These are phyloP conservation scores for Luperina testacea DNA, from an alignment of 2,888 invertebrate species.

Conservation along the genomic window DNA sequence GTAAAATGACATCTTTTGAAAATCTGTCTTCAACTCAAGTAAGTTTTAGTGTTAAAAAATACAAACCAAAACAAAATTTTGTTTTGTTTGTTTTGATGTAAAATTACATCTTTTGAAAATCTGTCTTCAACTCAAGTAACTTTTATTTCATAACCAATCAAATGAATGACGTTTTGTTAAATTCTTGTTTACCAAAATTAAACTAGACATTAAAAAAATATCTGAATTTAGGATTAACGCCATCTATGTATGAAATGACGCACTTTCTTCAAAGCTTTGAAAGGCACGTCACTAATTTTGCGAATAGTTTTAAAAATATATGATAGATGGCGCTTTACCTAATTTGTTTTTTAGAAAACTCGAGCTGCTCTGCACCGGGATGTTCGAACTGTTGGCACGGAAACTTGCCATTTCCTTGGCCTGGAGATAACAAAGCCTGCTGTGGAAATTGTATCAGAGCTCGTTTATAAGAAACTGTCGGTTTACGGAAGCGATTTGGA, in stretches of 20 bases:
- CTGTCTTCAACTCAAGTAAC: conserved; percentile 77
- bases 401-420: conserved; percentile 87
- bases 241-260: conserved; percentile 22
- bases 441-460: conserved; percentile 90
- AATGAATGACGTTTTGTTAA: background rate
- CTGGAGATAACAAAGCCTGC: conserved; percentile 89
- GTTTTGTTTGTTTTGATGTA: conserved; percentile 14
- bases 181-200: background rate
- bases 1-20: conserved; percentile 76
- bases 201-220: background rate
- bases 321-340: conserved; percentile 68
- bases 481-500: conserved; percentile 91
- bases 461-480: conserved; percentile 90
- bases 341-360: conserved; percentile 82
- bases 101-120: conserved; percentile 77
- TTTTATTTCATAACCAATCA: conserved; percentile 8
- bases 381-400: conserved; percentile 88
- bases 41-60: background rate
- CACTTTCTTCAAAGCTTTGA: background rate
- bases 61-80: background rate
- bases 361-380: conserved; percentile 90
- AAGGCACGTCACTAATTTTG: background rate
- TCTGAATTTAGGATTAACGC: background rate
- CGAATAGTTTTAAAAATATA: conserved; percentile 7
- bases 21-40: conserved; percentile 70